phyloP scores from a whole-genome alignment of 2,113 vertebrate species.

The Emydura subglobosa region DNA sequence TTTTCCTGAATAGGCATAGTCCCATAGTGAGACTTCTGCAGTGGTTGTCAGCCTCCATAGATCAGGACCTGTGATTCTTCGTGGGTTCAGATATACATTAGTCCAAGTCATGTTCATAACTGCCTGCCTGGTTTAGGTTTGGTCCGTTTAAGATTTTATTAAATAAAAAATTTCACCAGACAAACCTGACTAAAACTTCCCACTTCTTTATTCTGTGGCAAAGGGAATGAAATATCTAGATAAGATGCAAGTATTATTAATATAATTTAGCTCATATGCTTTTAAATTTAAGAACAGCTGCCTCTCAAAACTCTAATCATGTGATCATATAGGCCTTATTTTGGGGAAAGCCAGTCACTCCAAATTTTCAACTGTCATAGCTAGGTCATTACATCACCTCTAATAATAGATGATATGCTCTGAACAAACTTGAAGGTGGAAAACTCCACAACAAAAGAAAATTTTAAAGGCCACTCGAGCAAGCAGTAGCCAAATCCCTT shows the following conservation, averaged over 20 bases:
- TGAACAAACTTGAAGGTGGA: neutral
- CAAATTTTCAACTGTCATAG: neutral
- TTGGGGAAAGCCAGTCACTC: neutral
- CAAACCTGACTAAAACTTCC: neutral
- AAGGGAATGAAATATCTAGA: neutral
- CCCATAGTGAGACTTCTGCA: neutral
- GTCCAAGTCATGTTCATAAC: neutral
- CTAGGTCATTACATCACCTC: neutral
- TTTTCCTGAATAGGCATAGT: rapidly evolving
- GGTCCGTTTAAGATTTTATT: neutral
- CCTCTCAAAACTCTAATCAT: neutral
- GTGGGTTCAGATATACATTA: neutral
- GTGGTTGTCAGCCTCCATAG: neutral
- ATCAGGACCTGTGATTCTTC: neutral
- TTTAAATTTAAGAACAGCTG: neutral
- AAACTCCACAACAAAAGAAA: neutral
- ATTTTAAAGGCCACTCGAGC: neutral
- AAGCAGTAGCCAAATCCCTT: neutral
- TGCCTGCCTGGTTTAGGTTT: neutral
- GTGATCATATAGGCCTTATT: neutral
- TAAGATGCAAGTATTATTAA: rapidly evolving
- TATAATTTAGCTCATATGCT: neutral
- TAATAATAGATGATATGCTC: neutral
- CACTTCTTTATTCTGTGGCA: neutral
- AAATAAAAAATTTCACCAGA: neutral